A percentile compares a stretch with the other conserved stretches of the same genome.
These are phyloP conservation scores for Cacoxenus indagator DNA, from an alignment of 2,888 invertebrate species.

Conservation along the genomic window DNA sequence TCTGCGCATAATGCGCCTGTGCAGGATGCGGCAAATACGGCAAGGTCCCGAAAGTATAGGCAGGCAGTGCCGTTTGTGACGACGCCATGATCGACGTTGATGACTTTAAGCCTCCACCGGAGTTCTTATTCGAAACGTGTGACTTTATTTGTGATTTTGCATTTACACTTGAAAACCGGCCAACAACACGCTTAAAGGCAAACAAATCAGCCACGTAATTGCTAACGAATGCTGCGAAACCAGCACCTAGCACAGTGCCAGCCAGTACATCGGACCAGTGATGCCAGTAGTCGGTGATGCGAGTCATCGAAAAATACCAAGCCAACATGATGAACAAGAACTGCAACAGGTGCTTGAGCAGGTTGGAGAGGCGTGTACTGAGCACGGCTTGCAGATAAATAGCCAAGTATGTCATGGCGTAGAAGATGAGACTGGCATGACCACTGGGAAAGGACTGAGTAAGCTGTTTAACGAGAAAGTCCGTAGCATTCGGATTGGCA, in stretches of 20 bases:
- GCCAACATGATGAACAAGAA: slow-evolving; percentile 64
- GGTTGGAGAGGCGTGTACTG: slow-evolving; percentile 83
- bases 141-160: slow-evolving; percentile 35
- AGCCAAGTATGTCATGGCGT: slow-evolving; percentile 85
- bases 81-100: slow-evolving; percentile 25
- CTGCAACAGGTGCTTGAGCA: slow-evolving; percentile 87
- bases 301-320: slow-evolving; percentile 61
- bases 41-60: slow-evolving; percentile 63
- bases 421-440: slow-evolving; percentile 89
- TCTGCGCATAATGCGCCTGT: slow-evolving; percentile 60
- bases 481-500: slow-evolving; percentile 70
- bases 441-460: slow-evolving; percentile 93
- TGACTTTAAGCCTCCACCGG: slow-evolving; percentile 44
- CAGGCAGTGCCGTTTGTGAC: slow-evolving; percentile 54
- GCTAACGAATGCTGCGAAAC: slow-evolving; percentile 53
- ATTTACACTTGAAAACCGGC: too few relatives aligned
- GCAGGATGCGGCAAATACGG: slow-evolving; percentile 61
- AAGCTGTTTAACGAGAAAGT: slow-evolving; percentile 77
- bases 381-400: slow-evolving; percentile 91
- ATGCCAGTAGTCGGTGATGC: slow-evolving; percentile 61
- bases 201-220: slow-evolving; percentile 57
- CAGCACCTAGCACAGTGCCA: slow-evolving; percentile 50
- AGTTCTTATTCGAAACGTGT: slow-evolving; percentile 49
- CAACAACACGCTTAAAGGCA: slow-evolving; percentile 46
- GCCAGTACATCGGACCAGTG: slow-evolving; percentile 65